Percentiles rank a stretch among this genome's conserved stretches.
Evolutionary conservation across 2,888 invertebrate genomes (phyloP).

Genomic region (Latheticus oryzae): DNA sequence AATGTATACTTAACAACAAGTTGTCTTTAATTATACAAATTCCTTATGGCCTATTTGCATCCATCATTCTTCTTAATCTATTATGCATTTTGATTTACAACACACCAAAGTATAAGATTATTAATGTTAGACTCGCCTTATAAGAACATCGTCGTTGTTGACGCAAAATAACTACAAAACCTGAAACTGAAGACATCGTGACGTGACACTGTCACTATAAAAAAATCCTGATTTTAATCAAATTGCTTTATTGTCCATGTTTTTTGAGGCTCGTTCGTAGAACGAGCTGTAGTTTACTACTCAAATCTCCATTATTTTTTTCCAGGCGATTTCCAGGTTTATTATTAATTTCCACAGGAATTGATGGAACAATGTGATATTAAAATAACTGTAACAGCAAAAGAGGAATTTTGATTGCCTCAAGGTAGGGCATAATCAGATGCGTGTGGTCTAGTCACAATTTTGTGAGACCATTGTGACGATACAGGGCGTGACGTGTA

Average conservation of each 20-base stretch:
- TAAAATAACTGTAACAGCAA: conserved; percentile 38
- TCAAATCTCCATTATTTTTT: too few relatives aligned
- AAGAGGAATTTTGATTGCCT: conserved; percentile 44
- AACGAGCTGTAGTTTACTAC: conserved; percentile 10
- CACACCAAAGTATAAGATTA: conserved; percentile 1
- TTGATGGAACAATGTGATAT: conserved; percentile 27
- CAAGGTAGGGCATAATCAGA: conserved; percentile 48
- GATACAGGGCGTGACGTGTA: conserved; percentile 36
- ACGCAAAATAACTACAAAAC: conserved; percentile 16
- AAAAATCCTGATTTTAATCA: conserved; percentile 45
- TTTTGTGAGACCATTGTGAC: conserved; percentile 46
- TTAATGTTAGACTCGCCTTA: neutral
- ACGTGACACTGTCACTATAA: conserved; percentile 16
- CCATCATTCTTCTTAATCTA: conserved; percentile 2
- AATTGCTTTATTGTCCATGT: conserved; percentile 47
- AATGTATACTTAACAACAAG: conserved; percentile 4
- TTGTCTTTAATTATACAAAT: conserved; percentile 15
- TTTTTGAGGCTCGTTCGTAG: conserved; percentile 34
- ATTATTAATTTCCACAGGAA: conserved; percentile 5
- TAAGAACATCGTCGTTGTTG: neutral
- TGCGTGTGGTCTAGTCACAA: conserved; percentile 52
- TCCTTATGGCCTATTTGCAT: neutral
- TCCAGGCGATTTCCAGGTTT: conserved; percentile 5
- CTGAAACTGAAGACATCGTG: conserved; percentile 22
- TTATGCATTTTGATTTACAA: conserved; percentile 11